phyloP scores from a whole-genome alignment of 2,113 vertebrate genomes.

The Antennarius striatus region DNA sequence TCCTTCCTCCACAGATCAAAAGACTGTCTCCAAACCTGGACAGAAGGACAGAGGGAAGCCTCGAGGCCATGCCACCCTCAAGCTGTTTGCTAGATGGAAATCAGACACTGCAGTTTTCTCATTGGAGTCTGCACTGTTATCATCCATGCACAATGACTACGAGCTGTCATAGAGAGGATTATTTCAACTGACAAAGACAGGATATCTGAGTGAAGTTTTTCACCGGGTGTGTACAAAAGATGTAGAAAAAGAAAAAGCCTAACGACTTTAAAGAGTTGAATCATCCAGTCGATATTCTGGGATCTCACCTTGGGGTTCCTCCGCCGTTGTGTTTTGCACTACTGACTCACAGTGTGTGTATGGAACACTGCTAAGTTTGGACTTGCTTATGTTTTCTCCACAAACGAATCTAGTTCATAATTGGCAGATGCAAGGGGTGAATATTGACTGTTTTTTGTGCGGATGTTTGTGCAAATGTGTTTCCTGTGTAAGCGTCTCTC shows the following conservation, averaged over 20 bases:
- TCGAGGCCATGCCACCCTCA: slow-evolving; percentile 65
- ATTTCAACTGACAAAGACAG: slow-evolving; percentile 44
- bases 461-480: slow-evolving; percentile 13
- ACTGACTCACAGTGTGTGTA: slow-evolving; percentile 71
- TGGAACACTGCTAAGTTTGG: slow-evolving; percentile 77
- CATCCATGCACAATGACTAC: slow-evolving; percentile 43
- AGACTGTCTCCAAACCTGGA: slow-evolving; percentile 59
- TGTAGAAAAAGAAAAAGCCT: slow-evolving; percentile 12
- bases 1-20: slow-evolving; percentile 63
- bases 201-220: slow-evolving; percentile 53
- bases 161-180: slow-evolving; percentile 53
- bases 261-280: slow-evolving; percentile 69
- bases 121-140: slow-evolving; percentile 35
- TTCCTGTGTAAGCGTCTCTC: slow-evolving; percentile 13
- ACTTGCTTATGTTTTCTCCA: slow-evolving; percentile 68
- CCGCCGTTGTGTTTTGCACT: slow-evolving; percentile 67
- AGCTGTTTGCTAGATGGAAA: slow-evolving; percentile 55
- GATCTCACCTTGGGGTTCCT: slow-evolving; percentile 73
- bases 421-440: slow-evolving; percentile 75
- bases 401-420: slow-evolving; percentile 70
- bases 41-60: slow-evolving; percentile 57
- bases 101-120: slow-evolving; percentile 48
- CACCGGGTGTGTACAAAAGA: slow-evolving; percentile 54
- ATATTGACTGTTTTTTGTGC: slow-evolving; percentile 60
- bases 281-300: slow-evolving; percentile 75